Conservation (phyloP, 2,797 vertebrate species). For the Miichthys miiuy region DNA sequence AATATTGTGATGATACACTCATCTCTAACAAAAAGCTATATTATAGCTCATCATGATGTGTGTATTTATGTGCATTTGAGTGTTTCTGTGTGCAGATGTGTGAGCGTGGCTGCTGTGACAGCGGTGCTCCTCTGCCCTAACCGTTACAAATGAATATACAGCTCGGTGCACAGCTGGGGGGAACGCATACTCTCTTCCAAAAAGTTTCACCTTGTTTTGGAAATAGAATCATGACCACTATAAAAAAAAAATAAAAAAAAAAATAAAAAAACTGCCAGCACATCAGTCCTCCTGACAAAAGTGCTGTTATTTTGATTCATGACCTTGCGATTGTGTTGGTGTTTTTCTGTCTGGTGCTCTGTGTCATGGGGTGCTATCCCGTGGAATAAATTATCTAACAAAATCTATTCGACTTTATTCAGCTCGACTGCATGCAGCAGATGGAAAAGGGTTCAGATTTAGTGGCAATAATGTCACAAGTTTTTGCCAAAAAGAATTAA, state of each 20-base stretch:
- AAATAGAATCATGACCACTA: slow-evolving; percentile 13
- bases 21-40: neutral
- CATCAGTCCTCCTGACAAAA: slow-evolving; percentile 12
- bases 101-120: neutral
- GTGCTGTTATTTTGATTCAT: slow-evolving; percentile 13
- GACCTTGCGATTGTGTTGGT: neutral
- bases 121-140: neutral
- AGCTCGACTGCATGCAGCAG: neutral
- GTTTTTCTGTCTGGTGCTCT: neutral
- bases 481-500: too few species aligned
- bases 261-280: slow-evolving; percentile 6
- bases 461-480: too few species aligned
- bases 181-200: neutral
- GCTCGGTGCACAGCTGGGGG: neutral
- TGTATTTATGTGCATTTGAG: neutral
- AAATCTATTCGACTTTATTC: neutral
- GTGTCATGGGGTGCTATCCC: neutral
- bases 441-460: neutral
- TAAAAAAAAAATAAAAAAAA: too few species aligned
- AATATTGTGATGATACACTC: neutral
- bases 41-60: neutral
- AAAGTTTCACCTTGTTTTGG: slow-evolving; percentile 22
- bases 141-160: slow-evolving; percentile 10
- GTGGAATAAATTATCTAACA: neutral
- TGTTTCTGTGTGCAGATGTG: neutral